phyloP scores from a whole-genome alignment of 2,888 invertebrate species.

The Macrophya alboannulata region DNA sequence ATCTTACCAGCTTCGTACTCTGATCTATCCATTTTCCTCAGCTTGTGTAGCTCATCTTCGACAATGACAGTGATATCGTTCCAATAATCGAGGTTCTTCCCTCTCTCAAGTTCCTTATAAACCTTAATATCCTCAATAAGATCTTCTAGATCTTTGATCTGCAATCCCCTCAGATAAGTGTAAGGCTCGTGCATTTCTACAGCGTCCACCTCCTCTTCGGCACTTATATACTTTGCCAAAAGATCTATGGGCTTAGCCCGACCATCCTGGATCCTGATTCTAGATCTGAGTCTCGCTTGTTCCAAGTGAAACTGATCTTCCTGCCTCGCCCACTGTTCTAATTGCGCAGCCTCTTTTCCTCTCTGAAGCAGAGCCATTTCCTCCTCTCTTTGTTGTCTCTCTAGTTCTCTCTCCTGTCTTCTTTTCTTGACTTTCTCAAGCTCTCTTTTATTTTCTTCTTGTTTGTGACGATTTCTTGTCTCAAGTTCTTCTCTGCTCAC shows the following conservation, averaged over 20 bases:
- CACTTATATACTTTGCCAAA: conserved; percentile 96
- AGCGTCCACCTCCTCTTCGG: conserved; percentile 94
- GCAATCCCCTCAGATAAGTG: conserved; percentile 95
- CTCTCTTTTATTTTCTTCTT: conserved; percentile 95
- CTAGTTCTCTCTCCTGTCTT: conserved; percentile 93
- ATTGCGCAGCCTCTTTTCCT: conserved; percentile 94
- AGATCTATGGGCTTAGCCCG: conserved; percentile 99
- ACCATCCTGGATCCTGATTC: conserved; percentile 97
- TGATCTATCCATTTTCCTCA: conserved; percentile 88
- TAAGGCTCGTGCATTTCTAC: conserved; percentile 99
- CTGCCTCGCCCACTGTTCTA: conserved; percentile 96
- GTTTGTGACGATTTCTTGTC: conserved; percentile 91
- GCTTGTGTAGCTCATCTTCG: conserved; percentile 94
- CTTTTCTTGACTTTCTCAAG: conserved; percentile 97
- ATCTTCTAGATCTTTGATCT: conserved; percentile 96
- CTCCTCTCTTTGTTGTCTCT: conserved; percentile 91
- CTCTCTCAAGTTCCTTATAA: conserved; percentile 95
- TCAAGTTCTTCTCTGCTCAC: conserved; percentile 91
- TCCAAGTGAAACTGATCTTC: conserved; percentile 99
- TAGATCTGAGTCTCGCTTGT: conserved; percentile 96
- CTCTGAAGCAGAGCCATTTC: conserved; percentile 93
- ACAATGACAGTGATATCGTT: conserved; percentile 97
- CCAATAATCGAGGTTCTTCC: conserved; percentile 96
- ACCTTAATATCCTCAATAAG: conserved; percentile 97
- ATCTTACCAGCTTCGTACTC: conserved; percentile 82